Conservation (phyloP, 2,888 invertebrate species). For the Rotaria sp. region DNA sequence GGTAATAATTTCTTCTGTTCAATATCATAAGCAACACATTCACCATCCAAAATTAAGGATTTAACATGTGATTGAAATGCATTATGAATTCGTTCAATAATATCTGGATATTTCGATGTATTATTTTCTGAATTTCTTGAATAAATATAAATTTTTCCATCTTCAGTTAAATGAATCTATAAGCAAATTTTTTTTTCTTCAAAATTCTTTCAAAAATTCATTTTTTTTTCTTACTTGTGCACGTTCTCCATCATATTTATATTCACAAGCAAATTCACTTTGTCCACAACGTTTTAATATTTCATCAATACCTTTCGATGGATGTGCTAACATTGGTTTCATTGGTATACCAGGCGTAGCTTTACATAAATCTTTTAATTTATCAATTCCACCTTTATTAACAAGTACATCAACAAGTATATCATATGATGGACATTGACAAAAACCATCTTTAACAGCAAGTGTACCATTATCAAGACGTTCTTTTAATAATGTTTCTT, state of each 20-base stretch:
- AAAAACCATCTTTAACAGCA: constrained; percentile 81
- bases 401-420: constrained; percentile 74
- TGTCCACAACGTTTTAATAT: constrained; percentile 76
- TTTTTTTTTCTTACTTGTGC: constrained; percentile 69
- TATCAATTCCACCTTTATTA: constrained; percentile 65
- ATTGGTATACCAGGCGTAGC: constrained; percentile 78
- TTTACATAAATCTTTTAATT: constrained; percentile 71
- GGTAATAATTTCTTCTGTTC: constrained; percentile 80
- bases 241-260: constrained; percentile 97
- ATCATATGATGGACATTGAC: constrained; percentile 91
- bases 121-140: constrained; percentile 92
- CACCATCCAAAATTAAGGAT: constrained; percentile 85
- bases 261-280: constrained; percentile 85
- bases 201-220: background rate
- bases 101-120: constrained; percentile 88
- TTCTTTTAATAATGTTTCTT: constrained; percentile 66
- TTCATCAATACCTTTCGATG: constrained; percentile 84
- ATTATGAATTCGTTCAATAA: constrained; percentile 60
- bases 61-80: constrained; percentile 57
- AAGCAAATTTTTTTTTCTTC: too few relatives aligned
- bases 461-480: constrained; percentile 69
- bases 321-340: constrained; percentile 97
- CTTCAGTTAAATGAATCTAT: too few relatives aligned
- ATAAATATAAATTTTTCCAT: constrained; percentile 72
- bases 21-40: constrained; percentile 90